Evolutionary conservation across 2,888 invertebrate species (phyloP).

Genomic region (Drosophila robusta): DNA sequence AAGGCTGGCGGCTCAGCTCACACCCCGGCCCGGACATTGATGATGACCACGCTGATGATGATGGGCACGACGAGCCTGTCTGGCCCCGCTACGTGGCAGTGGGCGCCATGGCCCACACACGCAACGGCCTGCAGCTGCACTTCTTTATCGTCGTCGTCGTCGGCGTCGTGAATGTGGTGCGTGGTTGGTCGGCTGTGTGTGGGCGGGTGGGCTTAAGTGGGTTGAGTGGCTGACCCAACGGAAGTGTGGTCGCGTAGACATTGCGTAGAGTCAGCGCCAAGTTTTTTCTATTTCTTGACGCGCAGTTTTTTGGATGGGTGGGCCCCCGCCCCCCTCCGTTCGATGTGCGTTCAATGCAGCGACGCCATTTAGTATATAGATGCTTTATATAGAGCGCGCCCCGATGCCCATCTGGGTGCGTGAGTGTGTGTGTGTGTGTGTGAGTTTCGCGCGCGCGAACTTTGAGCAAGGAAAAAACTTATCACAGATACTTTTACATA

Average conservation of each 20-base stretch:
- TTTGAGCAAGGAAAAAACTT: constrained; percentile 75
- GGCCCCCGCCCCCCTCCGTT: constrained; percentile 6
- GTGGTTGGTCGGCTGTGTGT: constrained; percentile 66
- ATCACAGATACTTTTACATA: constrained; percentile 68
- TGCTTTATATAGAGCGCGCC: constrained; percentile 37
- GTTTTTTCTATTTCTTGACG: constrained; percentile 76
- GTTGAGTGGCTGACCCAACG: constrained; percentile 35
- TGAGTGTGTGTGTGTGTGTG: constrained; percentile 17
- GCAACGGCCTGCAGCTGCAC: constrained; percentile 55
- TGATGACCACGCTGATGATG: constrained; percentile 35
- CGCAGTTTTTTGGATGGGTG: constrained; percentile 33
- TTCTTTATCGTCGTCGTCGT: constrained; percentile 49
- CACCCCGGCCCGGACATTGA: constrained; percentile 30
- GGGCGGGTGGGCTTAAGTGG: constrained; percentile 13
- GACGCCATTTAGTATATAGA: constrained; percentile 53
- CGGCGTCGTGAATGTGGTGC: constrained; percentile 47
- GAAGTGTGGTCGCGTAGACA: constrained; percentile 76
- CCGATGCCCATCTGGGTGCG: constrained; percentile 20
- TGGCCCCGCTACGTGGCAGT: constrained; percentile 26
- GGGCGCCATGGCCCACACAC: constrained; percentile 13
- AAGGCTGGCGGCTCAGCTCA: constrained; percentile 31
- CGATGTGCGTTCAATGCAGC: constrained; percentile 53
- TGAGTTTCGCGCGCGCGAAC: constrained; percentile 72
- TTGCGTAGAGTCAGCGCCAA: constrained; percentile 72
- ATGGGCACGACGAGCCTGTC: constrained; percentile 33